phyloP scores from a whole-genome alignment of 2,113 vertebrate genomes.

The Apeltes quadracus region DNA sequence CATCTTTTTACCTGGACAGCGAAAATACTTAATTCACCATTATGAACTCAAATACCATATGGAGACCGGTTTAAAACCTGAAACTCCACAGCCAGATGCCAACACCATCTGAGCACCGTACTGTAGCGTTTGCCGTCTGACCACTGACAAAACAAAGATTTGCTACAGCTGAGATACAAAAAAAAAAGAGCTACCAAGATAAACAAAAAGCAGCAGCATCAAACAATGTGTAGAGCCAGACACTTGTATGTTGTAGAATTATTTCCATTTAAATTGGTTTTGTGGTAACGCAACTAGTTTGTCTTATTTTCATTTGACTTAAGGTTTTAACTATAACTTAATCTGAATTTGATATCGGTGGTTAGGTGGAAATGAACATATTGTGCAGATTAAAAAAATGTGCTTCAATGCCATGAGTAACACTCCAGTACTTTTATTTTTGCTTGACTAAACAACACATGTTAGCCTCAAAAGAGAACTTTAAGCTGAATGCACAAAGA shows the following conservation, averaged over 20 bases:
- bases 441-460: background rate
- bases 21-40: conserved; percentile 45
- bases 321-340: background rate
- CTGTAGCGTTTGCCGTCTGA: conserved; percentile 20
- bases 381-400: background rate
- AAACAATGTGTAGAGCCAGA: background rate
- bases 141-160: conserved; percentile 1
- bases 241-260: background rate
- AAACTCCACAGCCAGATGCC: conserved; percentile 39
- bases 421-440: background rate
- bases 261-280: background rate
- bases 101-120: conserved; percentile 51
- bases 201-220: background rate
- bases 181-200: conserved; percentile 13
- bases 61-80: conserved; percentile 26
- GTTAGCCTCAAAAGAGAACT: background rate
- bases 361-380: background rate
- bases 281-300: background rate
- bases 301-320: background rate
- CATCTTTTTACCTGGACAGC: conserved; percentile 43
- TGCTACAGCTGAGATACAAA: background rate
- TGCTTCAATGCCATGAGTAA: background rate
- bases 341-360: background rate
- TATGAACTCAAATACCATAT: conserved; percentile 53
- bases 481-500: conserved; percentile 1